A percentile compares a stretch with the other conserved stretches of the same genome.
phyloP scores from a whole-genome alignment of 2,888 invertebrate genomes.

The Osmoderma eremita region DNA sequence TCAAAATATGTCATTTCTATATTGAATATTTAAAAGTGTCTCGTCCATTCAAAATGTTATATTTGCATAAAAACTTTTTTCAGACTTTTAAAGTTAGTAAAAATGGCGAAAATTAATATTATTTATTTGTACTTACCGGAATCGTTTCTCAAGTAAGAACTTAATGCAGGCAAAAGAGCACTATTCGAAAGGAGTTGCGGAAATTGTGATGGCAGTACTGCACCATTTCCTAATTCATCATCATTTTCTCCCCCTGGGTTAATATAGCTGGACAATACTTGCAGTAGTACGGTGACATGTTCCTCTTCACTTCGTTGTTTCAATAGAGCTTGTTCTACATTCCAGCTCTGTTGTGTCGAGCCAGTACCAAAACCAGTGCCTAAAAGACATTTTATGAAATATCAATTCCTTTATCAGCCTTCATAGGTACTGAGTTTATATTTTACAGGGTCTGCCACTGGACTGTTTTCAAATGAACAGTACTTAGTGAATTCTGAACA shows the following conservation, averaged over 20 bases:
- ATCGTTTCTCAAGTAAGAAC: conserved; percentile 92
- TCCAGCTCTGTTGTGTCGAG: conserved; percentile 95
- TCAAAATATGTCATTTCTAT: no score
- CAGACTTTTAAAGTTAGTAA: no score
- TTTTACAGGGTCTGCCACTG: no score
- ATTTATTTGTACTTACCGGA: conserved; percentile 70
- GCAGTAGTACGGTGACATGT: conserved; percentile 79
- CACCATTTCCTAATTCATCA: conserved; percentile 61
- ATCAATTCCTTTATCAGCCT: no score
- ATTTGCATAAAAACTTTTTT: no score
- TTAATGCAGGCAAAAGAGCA: conserved; percentile 86
- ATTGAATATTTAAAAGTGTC: no score
- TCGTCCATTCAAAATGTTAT: no score
- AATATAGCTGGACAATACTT: conserved; percentile 89
- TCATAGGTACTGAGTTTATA: no score
- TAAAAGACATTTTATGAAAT: conserved; percentile 41
- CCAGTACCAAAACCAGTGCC: conserved; percentile 95
- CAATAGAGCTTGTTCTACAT: conserved; percentile 92
- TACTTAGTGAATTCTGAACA: no score
- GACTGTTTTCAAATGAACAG: no score
- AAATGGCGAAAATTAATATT: neutral
- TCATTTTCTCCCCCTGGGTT: conserved; percentile 75
- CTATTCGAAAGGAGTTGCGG: conserved; percentile 82
- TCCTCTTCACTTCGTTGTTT: conserved; percentile 92
- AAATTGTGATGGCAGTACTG: conserved; percentile 74